Base-by-base conservation (phyloP, 2,113 vertebrate genomes). In the Tenebrosternarchus preto region DNA sequence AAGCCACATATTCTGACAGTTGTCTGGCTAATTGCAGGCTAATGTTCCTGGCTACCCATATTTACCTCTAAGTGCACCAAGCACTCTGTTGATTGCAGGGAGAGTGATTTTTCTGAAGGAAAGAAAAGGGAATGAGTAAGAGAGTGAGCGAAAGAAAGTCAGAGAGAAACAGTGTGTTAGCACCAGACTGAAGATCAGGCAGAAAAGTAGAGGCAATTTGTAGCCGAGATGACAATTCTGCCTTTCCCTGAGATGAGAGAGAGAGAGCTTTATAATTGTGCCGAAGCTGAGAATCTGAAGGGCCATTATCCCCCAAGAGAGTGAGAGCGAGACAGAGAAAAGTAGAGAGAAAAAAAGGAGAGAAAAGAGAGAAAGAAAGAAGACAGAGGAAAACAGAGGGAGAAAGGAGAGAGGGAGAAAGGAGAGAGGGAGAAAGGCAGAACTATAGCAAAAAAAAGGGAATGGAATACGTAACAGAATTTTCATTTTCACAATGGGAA, bases 1-100 rank as follows among this genome's bases (percentile, higher is more conserved):
- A 88, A 82, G 81, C 83, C 87, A 82, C 81, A 39, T 83, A 85
- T 86, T 83, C 87, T 93, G 90, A 91, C 90, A 91, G 89, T 88
- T 89, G 85, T 89, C 88, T 91, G 90, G 92, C 92, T 91, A 92
- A 92, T 92, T 90, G 88, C 88, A 91, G 90, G 89, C 88, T 92
- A 92, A 93, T 92, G 91, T 90, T 88, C 66, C 46, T 85, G 90
- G 88, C 90, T 88, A 90, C 89, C 91, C 50, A 33, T 91, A 90
- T 92, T 93, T 92, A 93, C 90, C 88, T 88, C 88, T 90, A 90
- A 92, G 92, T 92, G 90, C 90, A 87, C 82, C 81, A 56, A 90
- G 90, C 90, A 86, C 89, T 90, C 88, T 89, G 86, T 85, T 90
- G 91, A 92, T 91, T 91, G 90, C 84, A 78, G 89, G 87, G 72